These are phyloP conservation scores for Trissolcus brochymenae DNA, from an alignment of 2,888 invertebrate genomes.

Conservation along the genomic window DNA sequence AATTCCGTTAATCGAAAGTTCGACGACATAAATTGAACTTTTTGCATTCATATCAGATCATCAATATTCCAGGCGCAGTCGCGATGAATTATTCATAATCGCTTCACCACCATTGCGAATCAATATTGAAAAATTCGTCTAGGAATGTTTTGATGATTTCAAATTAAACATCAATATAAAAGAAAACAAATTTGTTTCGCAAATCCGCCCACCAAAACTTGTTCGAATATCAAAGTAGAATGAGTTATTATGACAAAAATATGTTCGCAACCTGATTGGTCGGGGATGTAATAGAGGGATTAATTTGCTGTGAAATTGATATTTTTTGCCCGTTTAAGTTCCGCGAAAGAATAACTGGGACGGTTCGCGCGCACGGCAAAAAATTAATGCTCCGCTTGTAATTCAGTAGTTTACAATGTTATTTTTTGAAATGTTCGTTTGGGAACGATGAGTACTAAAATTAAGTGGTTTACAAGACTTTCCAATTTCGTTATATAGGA, in stretches of 20 bases:
- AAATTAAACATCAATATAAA: too few relatives aligned
- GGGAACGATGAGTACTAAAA: constrained; percentile 10
- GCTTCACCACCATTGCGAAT: constrained; percentile 9
- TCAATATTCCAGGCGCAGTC: constrained; percentile 27
- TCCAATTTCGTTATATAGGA: constrained; percentile 5
- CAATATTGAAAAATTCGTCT: constrained; percentile 5
- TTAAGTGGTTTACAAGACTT: constrained; percentile 4
- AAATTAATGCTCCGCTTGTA: constrained; percentile 24
- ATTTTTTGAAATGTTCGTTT: constrained; percentile 17
- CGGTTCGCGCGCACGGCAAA: constrained; percentile 31
- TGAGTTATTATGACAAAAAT: too few relatives aligned
- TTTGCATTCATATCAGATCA: constrained; percentile 29
- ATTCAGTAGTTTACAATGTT: constrained; percentile 37
- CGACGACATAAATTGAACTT: constrained; percentile 39
- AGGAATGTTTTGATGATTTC: not conserved
- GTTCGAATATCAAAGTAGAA: too few relatives aligned
- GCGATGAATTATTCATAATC: constrained; percentile 38
- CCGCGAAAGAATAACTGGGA: constrained; percentile 34
- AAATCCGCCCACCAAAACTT: too few relatives aligned
- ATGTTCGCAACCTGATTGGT: constrained; percentile 16
- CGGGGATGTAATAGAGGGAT: constrained; percentile 28
- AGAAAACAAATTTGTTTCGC: too few relatives aligned
- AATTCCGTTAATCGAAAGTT: constrained; percentile 45
- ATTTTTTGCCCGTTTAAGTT: constrained; percentile 27
- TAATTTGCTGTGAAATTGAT: constrained; percentile 50